Percentiles rank a stretch among this genome's conserved stretches.
Conservation (phyloP, 2,797 vertebrate genomes). For the Gastrophryne carolinensis region DNA sequence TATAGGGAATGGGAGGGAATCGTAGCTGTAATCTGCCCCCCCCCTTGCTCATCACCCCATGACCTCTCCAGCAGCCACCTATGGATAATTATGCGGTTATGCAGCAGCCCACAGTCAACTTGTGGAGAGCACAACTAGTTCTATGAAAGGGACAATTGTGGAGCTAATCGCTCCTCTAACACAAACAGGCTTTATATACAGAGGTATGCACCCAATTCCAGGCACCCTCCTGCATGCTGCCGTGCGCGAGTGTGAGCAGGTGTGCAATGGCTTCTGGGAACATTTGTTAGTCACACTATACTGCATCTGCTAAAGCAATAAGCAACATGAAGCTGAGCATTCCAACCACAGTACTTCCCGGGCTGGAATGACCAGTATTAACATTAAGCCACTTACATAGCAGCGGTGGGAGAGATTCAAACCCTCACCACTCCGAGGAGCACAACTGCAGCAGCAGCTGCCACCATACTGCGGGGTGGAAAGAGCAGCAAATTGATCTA, state of each 20-base stretch:
- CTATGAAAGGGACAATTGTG: background rate
- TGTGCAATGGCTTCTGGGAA: conserved; percentile 36
- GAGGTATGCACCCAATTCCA: background rate
- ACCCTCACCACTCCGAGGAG: background rate
- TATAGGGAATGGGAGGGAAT: no score
- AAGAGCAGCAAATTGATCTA: no score
- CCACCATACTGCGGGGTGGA: no score
- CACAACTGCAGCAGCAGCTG: conserved; percentile 28
- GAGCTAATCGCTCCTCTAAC: background rate
- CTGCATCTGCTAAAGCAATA: conserved; percentile 44
- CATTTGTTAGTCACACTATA: conserved; percentile 38
- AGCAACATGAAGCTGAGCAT: background rate
- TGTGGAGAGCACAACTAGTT: background rate
- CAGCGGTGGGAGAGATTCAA: background rate
- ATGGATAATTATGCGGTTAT: background rate
- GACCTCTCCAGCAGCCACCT: no score
- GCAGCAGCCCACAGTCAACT: background rate
- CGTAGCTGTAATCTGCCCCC: no score
- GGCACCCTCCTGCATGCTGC: background rate
- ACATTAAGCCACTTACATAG: conserved; percentile 28
- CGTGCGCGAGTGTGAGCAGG: conserved; percentile 14
- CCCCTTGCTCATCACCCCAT: no score
- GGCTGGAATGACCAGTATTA: conserved; percentile 13
- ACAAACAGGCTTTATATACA: background rate
- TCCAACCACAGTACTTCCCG: background rate